phyloP scores from a whole-genome alignment of 2,888 invertebrate species.

The Chelonus formosanus region DNA sequence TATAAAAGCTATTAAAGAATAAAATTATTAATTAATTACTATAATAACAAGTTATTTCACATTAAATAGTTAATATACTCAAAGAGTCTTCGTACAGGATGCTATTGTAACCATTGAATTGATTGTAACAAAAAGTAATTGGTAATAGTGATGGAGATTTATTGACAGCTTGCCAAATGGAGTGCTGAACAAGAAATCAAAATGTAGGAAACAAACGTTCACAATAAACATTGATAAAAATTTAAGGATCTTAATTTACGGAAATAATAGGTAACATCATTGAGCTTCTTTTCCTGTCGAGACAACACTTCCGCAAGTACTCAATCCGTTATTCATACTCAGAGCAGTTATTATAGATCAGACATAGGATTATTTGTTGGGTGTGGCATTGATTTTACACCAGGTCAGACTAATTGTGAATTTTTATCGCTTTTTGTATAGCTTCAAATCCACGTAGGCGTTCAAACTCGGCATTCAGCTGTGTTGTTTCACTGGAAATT shows the following conservation, averaged over 20 bases:
- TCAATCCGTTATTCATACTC: constrained; percentile 36
- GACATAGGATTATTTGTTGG: constrained; percentile 41
- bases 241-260: constrained; percentile 20
- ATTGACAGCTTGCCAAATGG: too few species aligned
- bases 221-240: neutral
- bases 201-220: too few species aligned
- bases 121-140: too few species aligned
- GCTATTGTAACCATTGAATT: too few species aligned
- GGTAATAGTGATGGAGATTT: too few species aligned
- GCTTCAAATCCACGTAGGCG: constrained; percentile 29
- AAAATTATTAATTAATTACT: too few species aligned
- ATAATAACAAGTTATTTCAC: too few species aligned
- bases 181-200: too few species aligned
- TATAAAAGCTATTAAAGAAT: too few species aligned
- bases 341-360: constrained; percentile 44
- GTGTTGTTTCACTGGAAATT: constrained; percentile 26
- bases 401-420: constrained; percentile 47
- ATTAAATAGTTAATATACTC: too few species aligned
- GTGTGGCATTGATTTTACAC: constrained; percentile 52
- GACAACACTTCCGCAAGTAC: constrained; percentile 9
- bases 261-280: constrained; percentile 17
- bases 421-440: constrained; percentile 32
- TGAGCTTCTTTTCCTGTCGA: constrained; percentile 28
- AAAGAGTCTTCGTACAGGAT: too few species aligned
- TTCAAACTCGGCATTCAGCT: constrained; percentile 28